These are phyloP conservation scores for Capreolus pygargus DNA, from an alignment of 2,113 vertebrate genomes.

Conservation along the genomic window DNA sequence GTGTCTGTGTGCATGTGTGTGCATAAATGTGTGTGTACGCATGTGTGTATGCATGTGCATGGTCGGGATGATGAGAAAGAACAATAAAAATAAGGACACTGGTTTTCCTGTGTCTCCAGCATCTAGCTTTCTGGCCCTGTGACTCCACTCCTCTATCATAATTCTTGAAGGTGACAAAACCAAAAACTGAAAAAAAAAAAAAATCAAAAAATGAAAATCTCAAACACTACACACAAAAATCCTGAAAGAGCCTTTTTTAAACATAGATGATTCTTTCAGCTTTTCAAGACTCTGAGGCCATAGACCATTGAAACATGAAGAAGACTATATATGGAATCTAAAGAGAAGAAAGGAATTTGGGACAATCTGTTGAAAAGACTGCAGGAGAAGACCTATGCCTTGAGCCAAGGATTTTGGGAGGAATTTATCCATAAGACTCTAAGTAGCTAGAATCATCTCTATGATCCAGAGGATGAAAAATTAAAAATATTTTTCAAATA, in stretches of 20 bases:
- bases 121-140: background rate
- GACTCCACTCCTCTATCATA: background rate
- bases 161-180: background rate
- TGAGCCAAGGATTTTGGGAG: background rate
- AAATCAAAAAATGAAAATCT: background rate
- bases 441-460: background rate
- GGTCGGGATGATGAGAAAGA: background rate
- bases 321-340: background rate
- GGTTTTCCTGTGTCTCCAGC: background rate
- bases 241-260: background rate
- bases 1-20: background rate
- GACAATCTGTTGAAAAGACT: background rate
- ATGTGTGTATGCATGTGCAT: rapidly evolving
- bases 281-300: background rate
- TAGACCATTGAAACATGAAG: background rate
- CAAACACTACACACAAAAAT: background rate
- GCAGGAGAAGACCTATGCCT: background rate
- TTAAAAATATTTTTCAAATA: background rate
- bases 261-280: background rate
- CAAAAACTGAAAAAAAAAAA: background rate
- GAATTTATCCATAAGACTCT: background rate
- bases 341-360: background rate
- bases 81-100: background rate
- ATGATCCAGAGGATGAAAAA: background rate
- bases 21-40: too few relatives aligned